Conservation (phyloP, 2,797 vertebrate species). For the Sebastes baramenuke region DNA sequence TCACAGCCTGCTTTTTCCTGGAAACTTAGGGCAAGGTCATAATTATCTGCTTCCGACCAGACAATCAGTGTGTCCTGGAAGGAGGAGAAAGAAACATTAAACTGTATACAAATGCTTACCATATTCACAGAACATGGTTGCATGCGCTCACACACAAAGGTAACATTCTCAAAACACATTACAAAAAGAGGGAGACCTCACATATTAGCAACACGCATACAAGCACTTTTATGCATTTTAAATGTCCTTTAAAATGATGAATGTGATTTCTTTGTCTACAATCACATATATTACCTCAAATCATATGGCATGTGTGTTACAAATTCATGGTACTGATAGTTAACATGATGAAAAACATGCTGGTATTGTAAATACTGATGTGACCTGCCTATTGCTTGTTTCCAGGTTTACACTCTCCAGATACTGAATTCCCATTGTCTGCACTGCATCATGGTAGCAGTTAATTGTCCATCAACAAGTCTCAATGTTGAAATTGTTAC, state of each 20-base stretch:
- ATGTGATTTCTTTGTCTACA: not conserved
- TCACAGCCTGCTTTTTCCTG: conserved; percentile 99
- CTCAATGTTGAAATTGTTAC: not conserved
- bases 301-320: not conserved
- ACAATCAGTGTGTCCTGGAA: conserved; percentile 97
- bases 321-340: not conserved
- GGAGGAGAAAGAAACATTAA: not conserved
- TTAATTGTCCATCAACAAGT: not conserved
- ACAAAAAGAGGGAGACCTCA: not conserved
- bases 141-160: not conserved
- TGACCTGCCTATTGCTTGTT: not conserved
- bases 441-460: not conserved
- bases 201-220: not conserved
- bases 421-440: not conserved
- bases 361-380: not conserved
- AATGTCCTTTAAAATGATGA: not conserved
- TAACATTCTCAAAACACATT: not conserved
- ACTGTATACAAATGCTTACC: not conserved
- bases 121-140: not conserved
- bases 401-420: not conserved
- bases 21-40: conserved; percentile 98
- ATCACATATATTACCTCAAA: not conserved
- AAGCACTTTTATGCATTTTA: not conserved
- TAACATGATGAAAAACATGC: not conserved
- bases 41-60: conserved; percentile 99